Conservation (phyloP, 2,113 vertebrate species). For the Chaetorhynchus papuensis region DNA sequence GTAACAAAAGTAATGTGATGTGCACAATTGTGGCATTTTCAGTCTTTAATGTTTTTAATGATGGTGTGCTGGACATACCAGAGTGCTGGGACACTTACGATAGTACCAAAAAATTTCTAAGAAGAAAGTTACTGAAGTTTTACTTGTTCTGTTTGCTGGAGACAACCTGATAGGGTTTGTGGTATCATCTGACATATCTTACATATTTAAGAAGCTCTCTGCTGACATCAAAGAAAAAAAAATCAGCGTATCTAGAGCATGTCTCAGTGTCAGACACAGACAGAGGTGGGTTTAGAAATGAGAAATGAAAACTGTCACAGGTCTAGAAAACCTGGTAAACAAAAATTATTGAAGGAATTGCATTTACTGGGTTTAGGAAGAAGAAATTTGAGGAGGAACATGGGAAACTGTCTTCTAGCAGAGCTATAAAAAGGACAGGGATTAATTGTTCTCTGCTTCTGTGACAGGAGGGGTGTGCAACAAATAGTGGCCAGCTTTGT, state of each 20-base stretch:
- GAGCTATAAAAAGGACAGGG: neutral
- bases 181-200: neutral
- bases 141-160: neutral
- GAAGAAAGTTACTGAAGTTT: neutral
- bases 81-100: neutral
- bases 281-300: neutral
- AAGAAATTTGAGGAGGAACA: neutral
- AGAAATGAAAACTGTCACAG: neutral
- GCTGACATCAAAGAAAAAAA: neutral
- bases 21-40: neutral
- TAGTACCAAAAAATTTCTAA: neutral
- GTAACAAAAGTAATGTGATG: neutral
- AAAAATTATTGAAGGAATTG: neutral
- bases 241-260: neutral
- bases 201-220: neutral
- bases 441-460: neutral
- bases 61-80: neutral
- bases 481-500: neutral
- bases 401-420: neutral
- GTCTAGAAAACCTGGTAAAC: neutral
- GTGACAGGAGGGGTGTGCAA: neutral
- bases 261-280: neutral
- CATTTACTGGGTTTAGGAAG: neutral
- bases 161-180: neutral
- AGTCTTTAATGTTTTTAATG: neutral